Evolutionary conservation across 2,113 vertebrate genomes (phyloP), one percentile per base, ranked within the genome.

Genomic region (Tragelaphus strepsiceros): DNA sequence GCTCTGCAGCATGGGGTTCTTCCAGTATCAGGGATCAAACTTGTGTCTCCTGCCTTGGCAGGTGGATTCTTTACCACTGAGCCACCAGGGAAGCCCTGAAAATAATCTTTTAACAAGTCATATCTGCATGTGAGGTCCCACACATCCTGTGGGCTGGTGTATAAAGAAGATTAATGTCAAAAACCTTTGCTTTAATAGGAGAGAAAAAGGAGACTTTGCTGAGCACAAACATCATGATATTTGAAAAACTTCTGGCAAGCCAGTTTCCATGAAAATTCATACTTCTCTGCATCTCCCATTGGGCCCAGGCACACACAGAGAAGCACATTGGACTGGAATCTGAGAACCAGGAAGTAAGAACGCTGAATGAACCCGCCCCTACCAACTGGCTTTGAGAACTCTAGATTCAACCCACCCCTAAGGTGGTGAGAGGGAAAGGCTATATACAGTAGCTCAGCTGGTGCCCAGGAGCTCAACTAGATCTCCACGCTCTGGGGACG

Each of bases 401-500:
- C n/a, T 61, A 4, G n/a, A 35, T 39, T 62, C 85, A 80, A 30
- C 10, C 39, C 13, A 14, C 4, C 3, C 17, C 7, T 1, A 7
- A 32, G n/a, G 78, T 43, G 16, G 2, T 1, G 51, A 81, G 59
- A 53, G 7, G 67, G 49, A n/a, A 64, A 4, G 80, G 3, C 4
- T 24, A 21, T 19, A 26, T 6, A 19, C 21, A 6, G 67, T 0
- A 7, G 78, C 32, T 32, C 28, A 13, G 64, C 16, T n/a, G 9
- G n/a, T 14, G 2, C 64, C 13, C 32, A 1, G 56, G 28, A 67
- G 14, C 17, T 43, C 58, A 19, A 2, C 22, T 19, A 22, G 61
- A 10, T 30, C 46, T n/a, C 53, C 59, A 7, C 0, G 1, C 64
- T 46, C 71, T 19, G 24, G 0, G 43, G 49, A 21, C 35, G 1